phyloP scores from a whole-genome alignment of 2,888 invertebrate species.

The Asteroscopus sphinx region DNA sequence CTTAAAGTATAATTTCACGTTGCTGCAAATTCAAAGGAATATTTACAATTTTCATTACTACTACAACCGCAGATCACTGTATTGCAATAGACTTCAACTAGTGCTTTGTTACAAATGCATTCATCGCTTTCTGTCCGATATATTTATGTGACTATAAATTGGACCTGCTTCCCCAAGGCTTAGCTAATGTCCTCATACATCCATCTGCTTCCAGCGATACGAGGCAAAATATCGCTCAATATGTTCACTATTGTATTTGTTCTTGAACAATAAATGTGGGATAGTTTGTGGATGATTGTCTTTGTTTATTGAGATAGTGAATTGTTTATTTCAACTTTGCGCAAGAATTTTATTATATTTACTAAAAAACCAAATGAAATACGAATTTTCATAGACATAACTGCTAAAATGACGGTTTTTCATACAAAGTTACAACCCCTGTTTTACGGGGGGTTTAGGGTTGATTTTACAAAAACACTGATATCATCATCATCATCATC shows the following conservation, averaged over 20 bases:
- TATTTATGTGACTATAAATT: slow-evolving; percentile 60
- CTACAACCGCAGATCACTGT: slow-evolving; percentile 30
- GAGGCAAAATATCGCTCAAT: slow-evolving; percentile 51
- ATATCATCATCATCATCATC: too few relatives aligned
- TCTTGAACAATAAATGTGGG: slow-evolving; percentile 39
- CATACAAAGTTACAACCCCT: too few relatives aligned
- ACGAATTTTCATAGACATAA: too few relatives aligned
- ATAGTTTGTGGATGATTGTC: slow-evolving; percentile 7
- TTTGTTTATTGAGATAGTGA: slow-evolving; percentile 16
- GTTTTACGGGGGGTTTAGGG: too few relatives aligned
- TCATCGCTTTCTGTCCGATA: slow-evolving; percentile 48
- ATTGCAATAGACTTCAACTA: slow-evolving; percentile 48
- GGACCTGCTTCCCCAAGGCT: slow-evolving; percentile 51
- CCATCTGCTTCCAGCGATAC: slow-evolving; percentile 43
- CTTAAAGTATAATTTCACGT: too few relatives aligned
- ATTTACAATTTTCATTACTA: slow-evolving; percentile 6
- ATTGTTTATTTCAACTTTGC: slow-evolving; percentile 17
- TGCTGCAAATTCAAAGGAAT: not conserved
- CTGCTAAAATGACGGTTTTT: too few relatives aligned
- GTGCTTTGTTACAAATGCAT: slow-evolving; percentile 52
- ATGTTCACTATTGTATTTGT: slow-evolving; percentile 45
- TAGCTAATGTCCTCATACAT: slow-evolving; percentile 56
- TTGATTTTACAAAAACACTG: too few relatives aligned
- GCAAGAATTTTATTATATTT: not conserved
- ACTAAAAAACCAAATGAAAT: too few relatives aligned